A percentile compares a stretch with the other conserved stretches of the same genome.
These are phyloP conservation scores for Drosophila affinis DNA, from an alignment of 2,888 invertebrate genomes.

Conservation along the genomic window DNA sequence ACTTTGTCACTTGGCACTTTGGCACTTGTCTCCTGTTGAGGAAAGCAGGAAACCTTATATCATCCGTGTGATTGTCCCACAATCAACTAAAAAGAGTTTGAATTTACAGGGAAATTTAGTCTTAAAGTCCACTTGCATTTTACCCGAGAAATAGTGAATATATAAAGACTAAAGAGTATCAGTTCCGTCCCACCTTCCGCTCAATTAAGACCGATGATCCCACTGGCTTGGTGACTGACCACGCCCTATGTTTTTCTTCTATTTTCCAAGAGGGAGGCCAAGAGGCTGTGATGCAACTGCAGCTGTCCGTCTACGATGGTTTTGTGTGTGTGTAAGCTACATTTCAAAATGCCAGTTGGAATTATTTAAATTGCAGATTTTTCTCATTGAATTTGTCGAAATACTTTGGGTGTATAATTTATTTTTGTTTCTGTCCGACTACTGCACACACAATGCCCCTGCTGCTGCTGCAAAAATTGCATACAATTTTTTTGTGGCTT, in stretches of 20 bases:
- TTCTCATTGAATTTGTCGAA: conserved; percentile 72
- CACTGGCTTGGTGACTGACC: conserved; percentile 8
- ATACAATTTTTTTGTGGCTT: conserved; percentile 56
- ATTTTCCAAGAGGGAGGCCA: conserved; percentile 8
- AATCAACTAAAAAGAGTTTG: too few species aligned
- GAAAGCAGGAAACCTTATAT: too few species aligned
- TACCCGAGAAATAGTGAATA: too few species aligned
- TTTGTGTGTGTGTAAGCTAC: conserved; percentile 43
- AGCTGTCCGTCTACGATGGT: conserved; percentile 58
- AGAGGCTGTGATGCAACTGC: conserved; percentile 55
- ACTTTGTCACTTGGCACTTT: too few species aligned
- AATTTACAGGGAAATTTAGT: too few species aligned
- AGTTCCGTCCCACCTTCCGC: neutral
- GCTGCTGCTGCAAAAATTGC: conserved; percentile 57
- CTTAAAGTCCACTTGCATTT: too few species aligned
- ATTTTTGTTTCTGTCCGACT: conserved; percentile 52
- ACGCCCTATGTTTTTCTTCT: conserved; percentile 22
- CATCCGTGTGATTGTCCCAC: too few species aligned
- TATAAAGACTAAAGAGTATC: neutral
- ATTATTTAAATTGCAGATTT: conserved; percentile 77
- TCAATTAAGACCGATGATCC: neutral
- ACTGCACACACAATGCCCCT: conserved; percentile 44
- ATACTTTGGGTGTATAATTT: conserved; percentile 69
- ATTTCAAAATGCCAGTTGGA: conserved; percentile 68
- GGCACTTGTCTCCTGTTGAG: too few species aligned